These are phyloP conservation scores for Marmota monax DNA, from an alignment of 2,113 vertebrate genomes.

Conservation along the genomic window DNA sequence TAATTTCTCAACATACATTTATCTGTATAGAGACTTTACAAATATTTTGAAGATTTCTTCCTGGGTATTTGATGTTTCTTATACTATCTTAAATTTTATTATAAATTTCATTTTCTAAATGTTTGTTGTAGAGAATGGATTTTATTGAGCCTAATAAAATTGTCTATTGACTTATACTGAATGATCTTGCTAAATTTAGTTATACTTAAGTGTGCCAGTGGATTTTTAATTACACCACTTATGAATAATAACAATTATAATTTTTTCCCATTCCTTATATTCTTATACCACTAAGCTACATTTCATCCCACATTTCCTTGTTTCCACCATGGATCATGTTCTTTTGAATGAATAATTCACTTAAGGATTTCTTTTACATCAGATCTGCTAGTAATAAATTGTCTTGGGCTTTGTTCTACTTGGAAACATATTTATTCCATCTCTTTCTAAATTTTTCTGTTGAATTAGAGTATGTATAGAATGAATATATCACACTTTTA, in stretches of 20 bases:
- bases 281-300: not conserved
- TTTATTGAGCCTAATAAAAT: not conserved
- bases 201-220: not conserved
- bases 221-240: not conserved
- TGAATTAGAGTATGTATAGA: not conserved
- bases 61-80: not conserved
- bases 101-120: not conserved
- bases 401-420: not conserved
- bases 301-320: not conserved
- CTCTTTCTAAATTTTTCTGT: not conserved
- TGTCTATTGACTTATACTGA: not conserved
- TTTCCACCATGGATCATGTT: not conserved
- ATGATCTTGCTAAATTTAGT: not conserved
- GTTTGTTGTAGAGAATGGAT: not conserved
- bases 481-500: not conserved
- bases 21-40: not conserved
- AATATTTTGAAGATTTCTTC: not conserved
- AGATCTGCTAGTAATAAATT: not conserved
- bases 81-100: not conserved
- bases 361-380: not conserved
- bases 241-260: not conserved
- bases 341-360: not conserved
- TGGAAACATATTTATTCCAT: not conserved
- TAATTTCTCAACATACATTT: not conserved
- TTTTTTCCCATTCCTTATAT: not conserved